phyloP scores from a whole-genome alignment of 2,888 invertebrate genomes.

The Pseudococcus jackbeardsleyi region DNA sequence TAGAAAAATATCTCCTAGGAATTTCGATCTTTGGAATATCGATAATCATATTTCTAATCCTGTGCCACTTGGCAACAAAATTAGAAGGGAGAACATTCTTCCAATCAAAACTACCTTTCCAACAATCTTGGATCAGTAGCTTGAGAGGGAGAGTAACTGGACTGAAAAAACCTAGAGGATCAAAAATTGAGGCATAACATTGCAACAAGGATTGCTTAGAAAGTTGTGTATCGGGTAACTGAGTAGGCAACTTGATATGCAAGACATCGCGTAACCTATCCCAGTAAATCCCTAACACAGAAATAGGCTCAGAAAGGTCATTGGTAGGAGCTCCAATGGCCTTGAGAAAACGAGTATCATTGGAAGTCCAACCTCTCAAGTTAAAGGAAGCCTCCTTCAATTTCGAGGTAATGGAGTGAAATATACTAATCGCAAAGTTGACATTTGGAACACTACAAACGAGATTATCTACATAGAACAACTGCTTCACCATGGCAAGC shows the following conservation, averaged over 20 bases:
- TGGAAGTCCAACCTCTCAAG: too few species aligned
- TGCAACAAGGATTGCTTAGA: background rate
- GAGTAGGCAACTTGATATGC: too few species aligned
- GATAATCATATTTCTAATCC: background rate
- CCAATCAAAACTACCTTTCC: conserved; percentile 35
- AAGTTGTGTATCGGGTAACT: background rate
- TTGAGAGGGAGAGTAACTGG: background rate
- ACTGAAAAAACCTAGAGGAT: background rate
- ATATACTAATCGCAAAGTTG: too few species aligned
- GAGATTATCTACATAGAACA: too few species aligned
- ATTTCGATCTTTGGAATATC: background rate
- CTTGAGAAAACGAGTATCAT: too few species aligned
- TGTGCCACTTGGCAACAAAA: background rate
- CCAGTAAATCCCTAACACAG: too few species aligned
- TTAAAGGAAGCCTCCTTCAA: too few species aligned
- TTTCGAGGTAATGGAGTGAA: too few species aligned
- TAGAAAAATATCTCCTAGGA: background rate
- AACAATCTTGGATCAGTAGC: conserved; percentile 10
- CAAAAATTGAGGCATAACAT: background rate
- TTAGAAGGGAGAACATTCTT: background rate
- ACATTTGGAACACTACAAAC: too few species aligned
- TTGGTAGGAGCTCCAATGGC: too few species aligned
- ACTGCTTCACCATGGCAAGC: background rate
- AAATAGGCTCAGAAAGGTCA: too few species aligned
- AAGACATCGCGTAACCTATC: too few species aligned